Evolutionary conservation across 2,113 vertebrate genomes (phyloP).

Genomic region (Pedetes capensis): DNA sequence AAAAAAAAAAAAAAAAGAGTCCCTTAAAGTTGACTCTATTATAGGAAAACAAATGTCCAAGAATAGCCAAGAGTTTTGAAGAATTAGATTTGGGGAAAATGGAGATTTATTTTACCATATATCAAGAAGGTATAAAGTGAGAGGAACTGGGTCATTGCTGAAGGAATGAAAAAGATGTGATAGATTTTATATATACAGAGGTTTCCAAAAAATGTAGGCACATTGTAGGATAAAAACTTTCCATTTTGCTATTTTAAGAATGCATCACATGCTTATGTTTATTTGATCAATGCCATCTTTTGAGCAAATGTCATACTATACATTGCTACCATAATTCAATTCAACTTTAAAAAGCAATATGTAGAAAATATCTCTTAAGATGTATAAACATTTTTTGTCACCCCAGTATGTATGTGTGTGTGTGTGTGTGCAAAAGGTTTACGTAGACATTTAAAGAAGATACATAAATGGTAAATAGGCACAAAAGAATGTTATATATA

Average conservation of each 20-base stretch:
- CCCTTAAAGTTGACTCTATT: neutral
- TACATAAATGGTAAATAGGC: neutral
- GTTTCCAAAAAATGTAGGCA: no score
- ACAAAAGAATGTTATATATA: no score
- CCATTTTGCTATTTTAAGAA: no score
- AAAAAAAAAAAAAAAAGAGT: neutral
- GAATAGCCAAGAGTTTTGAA: neutral
- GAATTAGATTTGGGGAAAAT: neutral
- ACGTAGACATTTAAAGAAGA: neutral
- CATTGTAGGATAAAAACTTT: no score
- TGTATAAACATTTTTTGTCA: no score
- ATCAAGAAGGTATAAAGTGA: neutral
- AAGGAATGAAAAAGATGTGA: neutral
- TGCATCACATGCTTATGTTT: no score
- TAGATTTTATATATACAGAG: neutral
- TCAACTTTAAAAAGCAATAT: no score
- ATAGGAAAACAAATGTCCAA: neutral
- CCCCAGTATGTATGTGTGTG: no score
- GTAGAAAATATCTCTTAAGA: no score
- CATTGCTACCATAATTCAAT: no score
- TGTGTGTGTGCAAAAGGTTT: neutral
- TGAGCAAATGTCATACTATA: no score
- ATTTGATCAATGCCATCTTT: no score
- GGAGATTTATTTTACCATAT: neutral
- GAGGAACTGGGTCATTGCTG: neutral